Evolutionary conservation across 92 coral and sea anemone genomes (phyloP).

Genomic region (Heteractis magnifica): DNA sequence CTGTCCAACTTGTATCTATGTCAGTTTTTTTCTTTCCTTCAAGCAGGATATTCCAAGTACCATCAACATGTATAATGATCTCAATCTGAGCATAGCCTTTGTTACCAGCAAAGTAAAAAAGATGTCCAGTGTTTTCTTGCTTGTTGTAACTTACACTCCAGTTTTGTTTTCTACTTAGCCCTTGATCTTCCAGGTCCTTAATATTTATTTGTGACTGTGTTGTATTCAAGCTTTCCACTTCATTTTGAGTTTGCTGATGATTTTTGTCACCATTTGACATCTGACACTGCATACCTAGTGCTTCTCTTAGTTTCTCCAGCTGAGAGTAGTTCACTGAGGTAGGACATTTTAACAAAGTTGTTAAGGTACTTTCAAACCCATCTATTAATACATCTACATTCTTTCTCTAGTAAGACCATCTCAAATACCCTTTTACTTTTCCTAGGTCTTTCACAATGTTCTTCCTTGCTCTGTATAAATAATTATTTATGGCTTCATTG

Average conservation of each 20-base stretch:
- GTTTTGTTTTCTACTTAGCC: background rate
- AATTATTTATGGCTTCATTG: no score
- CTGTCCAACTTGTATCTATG: conserved; percentile 6
- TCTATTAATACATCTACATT: conserved; percentile 1
- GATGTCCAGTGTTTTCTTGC: conserved; percentile 16
- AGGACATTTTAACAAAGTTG: background rate
- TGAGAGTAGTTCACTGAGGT: background rate
- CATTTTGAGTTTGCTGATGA: no score
- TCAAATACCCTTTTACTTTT: conserved; percentile 28
- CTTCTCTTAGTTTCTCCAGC: background rate
- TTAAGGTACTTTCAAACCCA: background rate
- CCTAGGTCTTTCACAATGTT: conserved; percentile 16
- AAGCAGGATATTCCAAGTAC: conserved; percentile 19
- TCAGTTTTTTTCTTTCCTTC: conserved; percentile 12
- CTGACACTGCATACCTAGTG: background rate
- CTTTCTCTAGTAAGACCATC: conserved; percentile 25
- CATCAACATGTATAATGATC: conserved; percentile 10
- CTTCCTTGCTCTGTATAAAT: no score
- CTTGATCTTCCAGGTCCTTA: background rate
- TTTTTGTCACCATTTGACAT: background rate
- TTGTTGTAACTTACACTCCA: background rate
- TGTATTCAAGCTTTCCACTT: background rate
- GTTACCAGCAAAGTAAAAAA: conserved; percentile 27
- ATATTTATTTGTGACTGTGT: background rate
- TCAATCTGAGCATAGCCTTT: conserved; percentile 5